Conservation (phyloP, 2,797 vertebrate genomes). For the Smutsia gigantea region DNA sequence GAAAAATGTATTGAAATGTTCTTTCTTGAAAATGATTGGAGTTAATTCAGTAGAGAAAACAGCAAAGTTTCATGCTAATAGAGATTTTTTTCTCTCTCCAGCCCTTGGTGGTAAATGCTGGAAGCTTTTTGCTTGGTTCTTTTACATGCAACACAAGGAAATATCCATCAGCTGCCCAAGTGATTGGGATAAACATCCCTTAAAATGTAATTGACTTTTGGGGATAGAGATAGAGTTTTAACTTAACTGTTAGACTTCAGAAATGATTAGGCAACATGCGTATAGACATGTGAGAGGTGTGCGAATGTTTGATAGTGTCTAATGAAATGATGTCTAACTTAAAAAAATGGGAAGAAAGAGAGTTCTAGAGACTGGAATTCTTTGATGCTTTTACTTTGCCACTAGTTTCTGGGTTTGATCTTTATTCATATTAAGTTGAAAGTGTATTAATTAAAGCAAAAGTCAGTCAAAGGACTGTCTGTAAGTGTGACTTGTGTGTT, state of each 20-base stretch:
- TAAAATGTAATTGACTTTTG: background rate
- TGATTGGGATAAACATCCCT: background rate
- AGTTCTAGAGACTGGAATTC: background rate
- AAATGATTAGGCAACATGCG: background rate
- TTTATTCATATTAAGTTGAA: slow-evolving; percentile 51
- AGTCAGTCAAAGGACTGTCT: slow-evolving; percentile 31
- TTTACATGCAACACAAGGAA: background rate
- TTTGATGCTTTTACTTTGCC: slow-evolving; percentile 51
- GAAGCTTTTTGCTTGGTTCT: slow-evolving; percentile 39
- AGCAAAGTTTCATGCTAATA: slow-evolving; percentile 71
- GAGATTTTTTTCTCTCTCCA: slow-evolving; percentile 59
- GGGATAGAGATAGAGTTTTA: background rate
- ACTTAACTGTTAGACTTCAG: background rate
- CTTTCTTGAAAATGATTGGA: slow-evolving; percentile 84
- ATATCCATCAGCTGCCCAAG: background rate
- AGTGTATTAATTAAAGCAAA: slow-evolving; percentile 61
- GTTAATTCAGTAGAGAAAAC: slow-evolving; percentile 80
- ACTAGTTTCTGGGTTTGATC: slow-evolving; percentile 52
- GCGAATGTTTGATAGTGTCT: background rate
- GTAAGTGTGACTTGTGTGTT: slow-evolving; percentile 17
- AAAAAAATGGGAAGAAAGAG: slow-evolving; percentile 37
- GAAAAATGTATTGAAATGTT: slow-evolving; percentile 87
- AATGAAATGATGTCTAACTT: slow-evolving; percentile 3
- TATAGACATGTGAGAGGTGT: background rate
- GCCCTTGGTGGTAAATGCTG: slow-evolving; percentile 32